These are phyloP conservation scores for Carassius auratus DNA, from an alignment of 2,113 vertebrate species.

Conservation along the genomic window DNA sequence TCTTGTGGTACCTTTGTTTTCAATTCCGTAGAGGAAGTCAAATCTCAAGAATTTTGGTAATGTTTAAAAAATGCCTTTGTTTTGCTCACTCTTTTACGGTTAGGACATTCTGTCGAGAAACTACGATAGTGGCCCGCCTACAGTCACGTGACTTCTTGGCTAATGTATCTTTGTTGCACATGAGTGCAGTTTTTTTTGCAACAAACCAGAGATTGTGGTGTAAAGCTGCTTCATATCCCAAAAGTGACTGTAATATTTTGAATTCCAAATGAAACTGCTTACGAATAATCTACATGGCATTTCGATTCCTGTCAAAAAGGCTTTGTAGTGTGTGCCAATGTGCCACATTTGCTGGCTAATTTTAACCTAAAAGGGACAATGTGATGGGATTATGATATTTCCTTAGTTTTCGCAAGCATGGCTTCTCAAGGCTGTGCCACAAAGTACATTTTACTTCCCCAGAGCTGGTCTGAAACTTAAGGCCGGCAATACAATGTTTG, in stretches of 20 bases:
- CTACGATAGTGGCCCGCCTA: conserved; percentile 10
- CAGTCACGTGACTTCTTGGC: conserved; percentile 14
- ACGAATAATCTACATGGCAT: not conserved
- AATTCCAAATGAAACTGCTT: not conserved
- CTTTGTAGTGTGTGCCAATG: not conserved
- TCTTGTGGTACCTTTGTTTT: conserved; percentile 21
- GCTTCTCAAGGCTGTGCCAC: not conserved
- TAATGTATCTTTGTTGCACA: conserved; percentile 23
- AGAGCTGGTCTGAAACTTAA: not conserved
- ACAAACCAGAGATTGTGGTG: conserved; percentile 1
- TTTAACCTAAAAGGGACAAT: not conserved
- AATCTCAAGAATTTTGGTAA: conserved; percentile 43
- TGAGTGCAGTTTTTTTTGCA: conserved; percentile 19
- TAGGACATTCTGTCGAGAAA: conserved; percentile 22
- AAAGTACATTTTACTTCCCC: conserved; percentile 8
- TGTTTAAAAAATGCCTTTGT: conserved; percentile 42
- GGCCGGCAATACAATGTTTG: not conserved
- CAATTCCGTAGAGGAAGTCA: conserved; percentile 48
- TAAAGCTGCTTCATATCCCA: not conserved
- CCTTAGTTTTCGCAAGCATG: not conserved
- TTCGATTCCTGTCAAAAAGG: not conserved
- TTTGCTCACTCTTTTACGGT: conserved; percentile 26
- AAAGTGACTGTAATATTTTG: not conserved
- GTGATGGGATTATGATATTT: conserved; percentile 3
- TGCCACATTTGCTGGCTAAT: not conserved